Evolutionary conservation across 1,140 invertebrate species (phyloP).

Genomic region (Oreohelix idahoensis): DNA sequence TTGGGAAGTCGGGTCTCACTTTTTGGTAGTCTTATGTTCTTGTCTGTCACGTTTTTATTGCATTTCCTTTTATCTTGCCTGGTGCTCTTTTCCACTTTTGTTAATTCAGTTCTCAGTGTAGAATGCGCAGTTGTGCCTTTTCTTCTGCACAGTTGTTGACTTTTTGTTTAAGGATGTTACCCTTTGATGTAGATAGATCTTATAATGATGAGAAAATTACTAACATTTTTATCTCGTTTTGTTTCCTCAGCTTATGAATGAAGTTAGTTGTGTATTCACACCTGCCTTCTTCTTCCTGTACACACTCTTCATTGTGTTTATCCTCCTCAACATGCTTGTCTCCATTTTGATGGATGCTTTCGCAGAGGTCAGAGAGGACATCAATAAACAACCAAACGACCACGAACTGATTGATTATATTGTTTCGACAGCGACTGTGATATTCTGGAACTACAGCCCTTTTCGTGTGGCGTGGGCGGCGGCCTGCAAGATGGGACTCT

Average conservation of each 20-base stretch:
- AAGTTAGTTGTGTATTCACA: conserved; percentile 52
- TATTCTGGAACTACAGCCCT: conserved; percentile 16
- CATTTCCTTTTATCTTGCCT: too few relatives aligned
- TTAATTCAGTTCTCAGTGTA: too few relatives aligned
- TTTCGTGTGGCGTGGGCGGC: conserved; percentile 1
- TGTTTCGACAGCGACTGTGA: not conserved
- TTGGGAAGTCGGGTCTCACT: too few relatives aligned
- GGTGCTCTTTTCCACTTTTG: too few relatives aligned
- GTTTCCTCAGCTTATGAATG: conserved; percentile 41
- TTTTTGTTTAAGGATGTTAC: too few relatives aligned
- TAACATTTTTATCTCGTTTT: too few relatives aligned
- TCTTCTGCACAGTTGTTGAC: too few relatives aligned
- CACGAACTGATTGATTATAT: conserved; percentile 78
- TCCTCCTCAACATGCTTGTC: conserved; percentile 77
- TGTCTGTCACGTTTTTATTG: too few relatives aligned
- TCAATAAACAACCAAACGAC: conserved; percentile 77
- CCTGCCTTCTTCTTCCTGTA: conserved; percentile 76
- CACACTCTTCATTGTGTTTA: conserved; percentile 74
- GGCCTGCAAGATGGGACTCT: not conserved
- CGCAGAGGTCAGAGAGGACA: conserved; percentile 73
- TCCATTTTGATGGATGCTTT: conserved; percentile 76
- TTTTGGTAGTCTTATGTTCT: too few relatives aligned
- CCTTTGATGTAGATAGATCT: too few relatives aligned
- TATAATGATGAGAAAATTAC: too few relatives aligned
- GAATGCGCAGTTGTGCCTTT: too few relatives aligned